Base-by-base conservation (phyloP, 2,797 vertebrate genomes). In the Rousettus madagascariensis region DNA sequence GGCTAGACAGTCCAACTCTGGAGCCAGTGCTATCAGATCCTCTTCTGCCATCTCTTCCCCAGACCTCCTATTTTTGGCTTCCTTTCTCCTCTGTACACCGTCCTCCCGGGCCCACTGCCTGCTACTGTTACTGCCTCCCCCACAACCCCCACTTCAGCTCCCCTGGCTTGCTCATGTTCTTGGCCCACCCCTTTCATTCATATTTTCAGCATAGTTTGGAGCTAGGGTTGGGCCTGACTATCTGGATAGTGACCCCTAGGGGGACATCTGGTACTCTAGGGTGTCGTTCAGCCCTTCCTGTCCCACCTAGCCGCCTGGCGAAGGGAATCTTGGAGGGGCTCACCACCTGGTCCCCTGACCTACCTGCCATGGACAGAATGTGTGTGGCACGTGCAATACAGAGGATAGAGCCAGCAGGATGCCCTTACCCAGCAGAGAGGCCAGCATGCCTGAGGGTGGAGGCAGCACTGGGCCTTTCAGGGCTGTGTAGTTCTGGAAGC, bases 401-500 rank as follows among this genome's bases (percentile, higher is more conserved):
- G 93, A 87, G 46, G 33, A 43, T 11, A 68, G 43, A 95, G 68
- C 24, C n/a, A 57, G 69, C 61, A 65, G 63, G 87, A 75, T 4
- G 15, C 51, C 43, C 49, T 30, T 65, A 88, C 77, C 85, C 83
- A 72, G 41, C 33, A 61, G 55, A 41, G 53, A 95, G 74, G 88
- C 61, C 57, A 65, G 53, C 36, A 17, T 22, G 2, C 72, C 57
- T 33, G 66, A 26, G 26, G 41, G 26, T 59, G 71, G 75, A 83
- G 69, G 43, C 10, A 28, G 75, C 12, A 13, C 16, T 65, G 72
- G 88, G 94, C 90, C 71, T 69, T 82, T 78, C 33, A 26, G 78
- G 82, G 85, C 33, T 41, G 24, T 41, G 84, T 85, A 51, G 51
- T 75, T 95, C 96, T 96, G 89, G 96, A 96, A 96, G 88, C 86